phyloP scores from a whole-genome alignment of 1,140 invertebrate genomes.

The Parapsyche elsis region DNA sequence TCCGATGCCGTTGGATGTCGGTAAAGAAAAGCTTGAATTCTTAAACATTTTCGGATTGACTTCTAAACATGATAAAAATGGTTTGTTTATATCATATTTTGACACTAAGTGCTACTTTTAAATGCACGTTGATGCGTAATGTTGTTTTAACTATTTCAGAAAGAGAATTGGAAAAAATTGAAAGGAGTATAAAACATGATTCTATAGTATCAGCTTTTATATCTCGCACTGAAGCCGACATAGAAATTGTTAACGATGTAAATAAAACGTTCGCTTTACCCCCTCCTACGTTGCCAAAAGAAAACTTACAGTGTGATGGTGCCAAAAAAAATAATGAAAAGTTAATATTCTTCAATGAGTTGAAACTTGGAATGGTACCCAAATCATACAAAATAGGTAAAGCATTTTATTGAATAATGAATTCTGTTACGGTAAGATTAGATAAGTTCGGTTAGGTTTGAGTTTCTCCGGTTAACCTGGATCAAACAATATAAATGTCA shows the following conservation, averaged over 20 bases:
- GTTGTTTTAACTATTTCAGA: slow-evolving; percentile 41
- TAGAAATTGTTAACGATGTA: not conserved
- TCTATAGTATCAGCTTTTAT: slow-evolving; percentile 34
- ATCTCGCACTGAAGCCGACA: not conserved
- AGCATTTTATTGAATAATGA: too few species aligned
- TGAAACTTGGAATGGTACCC: slow-evolving; percentile 48
- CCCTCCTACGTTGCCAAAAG: not conserved
- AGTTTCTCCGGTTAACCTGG: too few species aligned
- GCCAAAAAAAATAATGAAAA: slow-evolving; percentile 35
- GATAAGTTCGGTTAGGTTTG: too few species aligned
- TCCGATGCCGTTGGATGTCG: slow-evolving; percentile 43
- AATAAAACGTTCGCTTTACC: slow-evolving; percentile 39
- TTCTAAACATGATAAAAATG: slow-evolving; percentile 59
- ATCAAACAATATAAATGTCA: too few species aligned
- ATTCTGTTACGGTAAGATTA: too few species aligned
- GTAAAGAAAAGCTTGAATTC: slow-evolving; percentile 60
- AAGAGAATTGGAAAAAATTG: slow-evolving; percentile 50
- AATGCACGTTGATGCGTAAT: not conserved
- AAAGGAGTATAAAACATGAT: slow-evolving; percentile 46
- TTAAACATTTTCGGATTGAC: slow-evolving; percentile 61
- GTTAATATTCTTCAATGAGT: slow-evolving; percentile 49
- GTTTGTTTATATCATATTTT: slow-evolving; percentile 56
- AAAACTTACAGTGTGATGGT: slow-evolving; percentile 8
- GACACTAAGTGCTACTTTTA: not conserved
- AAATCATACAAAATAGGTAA: slow-evolving; percentile 49